Evolutionary conservation across 2,797 vertebrate species (phyloP), one percentile per base, ranked within the genome.

Genomic region (Spinibarbus caldwelli): DNA sequence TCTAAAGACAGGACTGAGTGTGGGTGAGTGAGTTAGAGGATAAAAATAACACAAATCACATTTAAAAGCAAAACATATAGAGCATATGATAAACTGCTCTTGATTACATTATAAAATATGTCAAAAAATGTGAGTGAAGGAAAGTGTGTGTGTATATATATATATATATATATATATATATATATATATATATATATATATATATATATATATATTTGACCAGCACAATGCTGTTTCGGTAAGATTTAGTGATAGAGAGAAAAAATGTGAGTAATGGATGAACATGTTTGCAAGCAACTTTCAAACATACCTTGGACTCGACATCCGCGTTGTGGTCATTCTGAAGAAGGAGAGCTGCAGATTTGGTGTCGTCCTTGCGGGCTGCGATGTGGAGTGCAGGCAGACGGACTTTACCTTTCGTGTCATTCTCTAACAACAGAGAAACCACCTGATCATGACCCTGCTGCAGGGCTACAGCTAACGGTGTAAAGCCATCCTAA

Each of bases 371-470:
- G 2, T 99, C 98, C 92, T 99, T 99, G 87, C 98, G 96, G 70
- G 98, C 98, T 0, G 98, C 98, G 8, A 99, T 99, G 92, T 99
- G 98, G 66, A 99, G 96, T 81, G 98, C 98, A 1, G 98, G 98
- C 41, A 99, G 96, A 15, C 98, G 97, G 5, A 99, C 98, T 90
- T 99, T 99, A 80, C 98, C 98, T 93, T 99, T 99, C 0, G 98
- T 99, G 94, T 99, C 98, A 15, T 99, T 99, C 93, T 99, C 98
- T 90, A 99, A 95, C 84, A 99, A 94, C 92, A 99, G 94, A 23
- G 98, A 98, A 92, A 99, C 98, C 89, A 99, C 98, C 93, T 99
- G 97, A 94, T 99, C 98, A 0, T 99, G 98, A 89, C 98, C 98
- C 95, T 99, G 98, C 92, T 99, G 98, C 88, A 99, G 95, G 78